Evolutionary conservation across 2,113 vertebrate genomes (phyloP), one percentile per base, ranked within the genome.

Genomic region (Oxygymnocypris stewartii): DNA sequence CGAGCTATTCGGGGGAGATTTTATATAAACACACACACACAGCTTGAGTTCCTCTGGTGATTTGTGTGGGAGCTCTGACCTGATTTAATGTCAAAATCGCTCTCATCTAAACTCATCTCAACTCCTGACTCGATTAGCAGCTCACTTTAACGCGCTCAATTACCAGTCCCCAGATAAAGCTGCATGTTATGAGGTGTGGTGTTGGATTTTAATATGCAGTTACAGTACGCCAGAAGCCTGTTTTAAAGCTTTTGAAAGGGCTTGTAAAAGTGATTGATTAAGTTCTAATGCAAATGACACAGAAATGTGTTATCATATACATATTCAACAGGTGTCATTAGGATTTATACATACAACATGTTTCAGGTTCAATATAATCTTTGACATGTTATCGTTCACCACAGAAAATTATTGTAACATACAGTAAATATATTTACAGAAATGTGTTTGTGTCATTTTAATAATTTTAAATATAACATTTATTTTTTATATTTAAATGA

Each of bases 1-100:
- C 20, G n/a, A 44, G 2, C 79, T 81, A 42, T 81, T 81, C 23
- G 44, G 12, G 18, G 79, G 5, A 25, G 18, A 40, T n/a, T 65
- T 63, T 28, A 63, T 65, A 65, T 65, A 78, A 49, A 73, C 69
- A 73, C 69, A 73, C 65, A 61, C 67, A 77, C 54, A 4, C 12
- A 49, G 12, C 12, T 14, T 51, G 49, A 25, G 49, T n/a, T n/a
- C n/a, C n/a, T n/a, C n/a, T n/a, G n/a, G n/a, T 82, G 61, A 12
- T 67, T 67, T 82, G 40, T 80, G 78, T 63, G n/a, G 59, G 35
- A 82, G 79, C 40, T 63, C 61, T 67, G 59, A 42, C 59, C 79
- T 67, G 59, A 47, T 82, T 82, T 67, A 82, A 82, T 49, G 61
- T 82, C 12, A 86, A n/a, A 59, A 12, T 79, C 49, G 4, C 25